Conservation (phyloP, 2,113 vertebrate species). For the Tachuris rubrigastra region DNA sequence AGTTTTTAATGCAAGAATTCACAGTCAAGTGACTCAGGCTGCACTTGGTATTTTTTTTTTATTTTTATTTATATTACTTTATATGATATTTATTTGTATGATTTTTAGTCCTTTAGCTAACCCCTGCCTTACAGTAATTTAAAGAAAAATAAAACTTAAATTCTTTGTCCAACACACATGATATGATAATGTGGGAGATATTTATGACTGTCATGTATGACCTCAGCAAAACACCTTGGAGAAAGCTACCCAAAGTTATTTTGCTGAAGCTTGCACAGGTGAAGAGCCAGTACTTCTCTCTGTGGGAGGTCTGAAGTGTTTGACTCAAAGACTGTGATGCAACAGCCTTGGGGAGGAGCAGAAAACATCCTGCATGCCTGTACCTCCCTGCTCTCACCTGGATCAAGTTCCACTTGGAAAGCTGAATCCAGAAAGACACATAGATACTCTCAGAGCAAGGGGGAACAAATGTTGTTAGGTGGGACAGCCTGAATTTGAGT, state of each 20-base stretch:
- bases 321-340: neutral
- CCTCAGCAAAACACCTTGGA: neutral
- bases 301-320: slow-evolving; percentile 44
- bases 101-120: neutral
- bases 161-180: neutral
- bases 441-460: neutral
- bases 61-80: neutral
- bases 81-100: neutral
- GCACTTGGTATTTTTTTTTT: neutral
- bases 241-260: neutral
- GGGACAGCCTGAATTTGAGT: neutral
- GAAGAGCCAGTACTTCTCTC: neutral
- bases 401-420: neutral
- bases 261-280: neutral
- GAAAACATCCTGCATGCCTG: neutral
- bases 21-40: neutral
- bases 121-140: neutral
- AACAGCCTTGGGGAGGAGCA: slow-evolving; percentile 2
- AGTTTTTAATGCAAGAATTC: neutral
- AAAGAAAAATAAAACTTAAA: neutral
- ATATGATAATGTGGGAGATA: slow-evolving; percentile 11
- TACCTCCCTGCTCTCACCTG: neutral
- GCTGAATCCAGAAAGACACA: neutral
- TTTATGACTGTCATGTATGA: neutral
- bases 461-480: neutral